Conservation (phyloP, 2,113 vertebrate species). For the Monopterus albus region DNA sequence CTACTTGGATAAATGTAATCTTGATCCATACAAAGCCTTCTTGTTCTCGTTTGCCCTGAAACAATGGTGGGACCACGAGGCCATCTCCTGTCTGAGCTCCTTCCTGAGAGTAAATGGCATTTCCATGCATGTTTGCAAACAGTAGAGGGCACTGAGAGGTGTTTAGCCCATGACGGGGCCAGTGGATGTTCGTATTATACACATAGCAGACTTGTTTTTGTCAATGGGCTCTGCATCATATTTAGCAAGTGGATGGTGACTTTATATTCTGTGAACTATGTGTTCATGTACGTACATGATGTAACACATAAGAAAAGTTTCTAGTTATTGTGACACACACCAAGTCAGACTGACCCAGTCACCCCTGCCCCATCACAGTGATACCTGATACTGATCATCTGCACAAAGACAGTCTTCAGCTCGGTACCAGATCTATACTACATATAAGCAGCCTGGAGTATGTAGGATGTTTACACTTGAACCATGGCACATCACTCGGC, state of each 20-base stretch:
- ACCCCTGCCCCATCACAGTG: no score
- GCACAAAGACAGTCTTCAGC: no score
- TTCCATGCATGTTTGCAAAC: neutral
- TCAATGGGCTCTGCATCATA: neutral
- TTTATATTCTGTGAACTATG: neutral
- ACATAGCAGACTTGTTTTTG: neutral
- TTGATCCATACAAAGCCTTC: neutral
- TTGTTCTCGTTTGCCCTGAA: neutral
- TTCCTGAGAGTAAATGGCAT: neutral
- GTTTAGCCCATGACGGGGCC: neutral
- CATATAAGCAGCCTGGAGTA: no score
- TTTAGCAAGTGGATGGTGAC: neutral
- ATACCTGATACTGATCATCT: no score
- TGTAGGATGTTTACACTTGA: no score
- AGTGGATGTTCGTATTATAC: neutral
- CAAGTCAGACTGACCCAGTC: no score
- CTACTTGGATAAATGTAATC: neutral
- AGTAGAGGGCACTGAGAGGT: slow-evolving; percentile 30
- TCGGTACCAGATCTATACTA: no score
- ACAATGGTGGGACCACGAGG: neutral
- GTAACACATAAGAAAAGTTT: no score
- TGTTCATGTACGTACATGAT: no score
- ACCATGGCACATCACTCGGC: no score
- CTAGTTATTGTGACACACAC: no score
- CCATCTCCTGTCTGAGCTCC: slow-evolving; percentile 1